Percentiles rank a stretch among this genome's conserved stretches.
Evolutionary conservation across 2,888 invertebrate species (phyloP).

Genomic region (Lithophane leautieri): DNA sequence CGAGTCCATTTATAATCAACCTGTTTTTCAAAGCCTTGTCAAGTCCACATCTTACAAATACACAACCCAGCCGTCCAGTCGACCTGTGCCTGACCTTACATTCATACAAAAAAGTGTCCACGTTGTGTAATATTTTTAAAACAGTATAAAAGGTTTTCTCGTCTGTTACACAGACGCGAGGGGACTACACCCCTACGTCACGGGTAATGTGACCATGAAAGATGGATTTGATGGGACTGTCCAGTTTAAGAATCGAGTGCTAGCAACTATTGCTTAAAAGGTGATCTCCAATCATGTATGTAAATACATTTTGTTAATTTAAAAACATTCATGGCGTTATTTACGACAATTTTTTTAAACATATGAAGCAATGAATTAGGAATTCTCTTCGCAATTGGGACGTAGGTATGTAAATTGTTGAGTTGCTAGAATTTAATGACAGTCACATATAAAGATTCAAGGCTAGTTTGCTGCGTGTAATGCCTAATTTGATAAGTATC

Average conservation of each 20-base stretch:
- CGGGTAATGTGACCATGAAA: conserved; percentile 11
- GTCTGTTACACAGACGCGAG: conserved; percentile 37
- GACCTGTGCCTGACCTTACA: conserved; percentile 35
- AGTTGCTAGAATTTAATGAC: not conserved
- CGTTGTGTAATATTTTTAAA: conserved; percentile 55
- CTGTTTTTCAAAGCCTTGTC: conserved; percentile 1
- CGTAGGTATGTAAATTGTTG: not conserved
- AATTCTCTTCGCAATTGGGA: not conserved
- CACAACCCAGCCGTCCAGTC: not conserved
- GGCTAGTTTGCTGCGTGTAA: too few relatives aligned
- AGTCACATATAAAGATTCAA: not conserved
- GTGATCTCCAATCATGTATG: too few relatives aligned
- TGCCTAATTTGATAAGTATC: not conserved
- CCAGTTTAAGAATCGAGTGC: not conserved
- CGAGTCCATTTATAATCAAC: conserved; percentile 19
- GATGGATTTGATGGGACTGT: conserved; percentile 11
- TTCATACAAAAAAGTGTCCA: conserved; percentile 47
- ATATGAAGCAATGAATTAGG: not conserved
- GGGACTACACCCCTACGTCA: conserved; percentile 32
- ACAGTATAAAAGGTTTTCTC: conserved; percentile 45
- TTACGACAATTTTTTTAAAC: not conserved
- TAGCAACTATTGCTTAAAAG: too few relatives aligned
- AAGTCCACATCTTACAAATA: conserved; percentile 16
- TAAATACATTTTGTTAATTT: not conserved
- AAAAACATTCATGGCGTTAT: not conserved